Evolutionary conservation across 1,140 invertebrate species (phyloP), one percentile per base, ranked within the genome.

Genomic region (Euglossa dilemma): DNA sequence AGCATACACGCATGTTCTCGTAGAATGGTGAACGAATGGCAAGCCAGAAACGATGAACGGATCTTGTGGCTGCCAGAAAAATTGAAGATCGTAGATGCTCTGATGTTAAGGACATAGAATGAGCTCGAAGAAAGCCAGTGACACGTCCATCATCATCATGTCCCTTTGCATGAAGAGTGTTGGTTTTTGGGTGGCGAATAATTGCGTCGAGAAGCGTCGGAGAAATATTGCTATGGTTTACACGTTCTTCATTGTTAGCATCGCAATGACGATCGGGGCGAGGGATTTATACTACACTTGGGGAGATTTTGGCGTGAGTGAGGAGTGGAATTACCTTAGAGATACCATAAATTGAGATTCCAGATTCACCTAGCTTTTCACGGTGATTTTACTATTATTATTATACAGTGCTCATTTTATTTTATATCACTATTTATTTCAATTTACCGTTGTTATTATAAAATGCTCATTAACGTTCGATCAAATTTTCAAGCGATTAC

Each of bases 301-400:
- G 66, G 78, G 67, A 0, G 75, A 90, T 23, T 81, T 90, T 73
- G 47, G 76, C n/a, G 89, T 90, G 16, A 89, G 89, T 89, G 43
- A 57, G 23, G 4, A 76, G 14, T 6, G 28, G 11, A 23, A 12
- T 14, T n/a, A n/a, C 36, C 0, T 45, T 36, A 18, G 2, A 28
- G 0, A n/a, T n/a, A n/a, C n/a, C n/a, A n/a, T n/a, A n/a, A n/a
- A n/a, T n/a, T n/a, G n/a, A n/a, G n/a, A n/a, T n/a, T n/a, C n/a
- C n/a, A n/a, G n/a, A n/a, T n/a, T n/a, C n/a, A n/a, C n/a, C n/a
- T n/a, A n/a, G n/a, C n/a, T n/a, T n/a, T n/a, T n/a, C n/a, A n/a
- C n/a, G n/a, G n/a, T n/a, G n/a, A n/a, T n/a, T n/a, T n/a, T n/a
- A n/a, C n/a, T n/a, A n/a, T n/a, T n/a, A n/a, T n/a, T n/a, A n/a